phyloP scores from a whole-genome alignment of 1,140 invertebrate species.

The Nilaparvata lugens region DNA sequence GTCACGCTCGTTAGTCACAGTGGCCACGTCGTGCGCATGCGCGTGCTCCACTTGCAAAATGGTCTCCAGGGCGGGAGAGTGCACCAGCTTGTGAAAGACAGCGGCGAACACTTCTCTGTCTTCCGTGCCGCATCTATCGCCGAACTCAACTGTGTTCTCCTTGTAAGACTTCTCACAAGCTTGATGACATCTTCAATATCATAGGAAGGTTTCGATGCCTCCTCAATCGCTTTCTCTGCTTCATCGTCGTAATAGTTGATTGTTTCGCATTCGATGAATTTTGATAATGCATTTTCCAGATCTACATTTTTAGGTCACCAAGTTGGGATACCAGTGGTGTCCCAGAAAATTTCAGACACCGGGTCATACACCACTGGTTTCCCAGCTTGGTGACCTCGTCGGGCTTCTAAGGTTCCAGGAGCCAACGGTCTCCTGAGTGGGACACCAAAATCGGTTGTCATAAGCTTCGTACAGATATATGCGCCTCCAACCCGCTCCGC shows the following conservation, averaged over 20 bases:
- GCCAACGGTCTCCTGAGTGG: too few relatives aligned
- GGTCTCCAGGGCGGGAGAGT: constrained; percentile 67
- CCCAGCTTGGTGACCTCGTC: too few relatives aligned
- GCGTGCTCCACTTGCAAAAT: constrained; percentile 70
- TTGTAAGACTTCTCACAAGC: constrained; percentile 58
- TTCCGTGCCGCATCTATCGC: constrained; percentile 56
- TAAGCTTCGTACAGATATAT: too few relatives aligned
- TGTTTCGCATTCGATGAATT: constrained; percentile 41
- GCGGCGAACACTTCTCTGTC: constrained; percentile 69
- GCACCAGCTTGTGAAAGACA: constrained; percentile 71
- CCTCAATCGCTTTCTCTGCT: constrained; percentile 38
- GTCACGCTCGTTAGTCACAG: constrained; percentile 54
- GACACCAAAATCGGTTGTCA: too few relatives aligned
- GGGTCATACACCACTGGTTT: too few relatives aligned
- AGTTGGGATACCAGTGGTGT: too few relatives aligned
- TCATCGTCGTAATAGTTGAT: constrained; percentile 42
- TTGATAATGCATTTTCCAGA: constrained; percentile 30
- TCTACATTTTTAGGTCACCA: too few relatives aligned
- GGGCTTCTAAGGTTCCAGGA: too few relatives aligned
- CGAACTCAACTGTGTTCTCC: constrained; percentile 49
- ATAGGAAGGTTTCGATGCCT: constrained; percentile 42
- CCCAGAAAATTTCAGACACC: too few relatives aligned
- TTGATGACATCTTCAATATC: constrained; percentile 57
- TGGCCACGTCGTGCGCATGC: constrained; percentile 59
- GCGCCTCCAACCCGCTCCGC: too few relatives aligned